A percentile compares a stretch with the other conserved stretches of the same genome.
phyloP scores from a whole-genome alignment of 1,140 invertebrate genomes.

The Magallana angulata region DNA sequence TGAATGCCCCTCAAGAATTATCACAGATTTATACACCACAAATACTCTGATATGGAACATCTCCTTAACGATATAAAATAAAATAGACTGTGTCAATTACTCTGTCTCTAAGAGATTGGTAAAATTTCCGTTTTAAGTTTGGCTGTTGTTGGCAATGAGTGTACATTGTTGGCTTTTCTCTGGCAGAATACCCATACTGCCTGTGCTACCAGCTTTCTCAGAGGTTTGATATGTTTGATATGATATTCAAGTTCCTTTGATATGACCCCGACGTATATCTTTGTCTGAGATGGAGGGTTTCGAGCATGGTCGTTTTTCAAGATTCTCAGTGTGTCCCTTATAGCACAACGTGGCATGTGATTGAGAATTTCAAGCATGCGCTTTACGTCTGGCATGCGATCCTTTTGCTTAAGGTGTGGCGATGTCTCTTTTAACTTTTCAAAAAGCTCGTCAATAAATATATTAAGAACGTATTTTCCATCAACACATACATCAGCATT shows the following conservation, averaged over 20 bases:
- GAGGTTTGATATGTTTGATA: constrained; percentile 48
- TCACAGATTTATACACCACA: no score
- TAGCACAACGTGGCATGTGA: constrained; percentile 60
- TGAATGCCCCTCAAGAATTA: no score
- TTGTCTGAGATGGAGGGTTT: constrained; percentile 51
- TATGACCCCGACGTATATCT: constrained; percentile 53
- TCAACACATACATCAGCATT: constrained; percentile 63
- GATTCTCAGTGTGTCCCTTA: constrained; percentile 60
- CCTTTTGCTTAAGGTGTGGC: constrained; percentile 19
- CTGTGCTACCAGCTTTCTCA: constrained; percentile 47
- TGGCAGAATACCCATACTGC: constrained; percentile 39
- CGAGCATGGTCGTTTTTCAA: constrained; percentile 60
- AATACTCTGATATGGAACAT: no score
- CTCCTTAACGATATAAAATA: no score
- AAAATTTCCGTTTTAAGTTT: constrained; percentile 36
- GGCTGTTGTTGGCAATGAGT: neutral
- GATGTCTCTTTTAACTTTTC: constrained; percentile 50
- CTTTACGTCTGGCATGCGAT: constrained; percentile 52
- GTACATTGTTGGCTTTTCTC: constrained; percentile 46
- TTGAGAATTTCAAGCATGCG: constrained; percentile 58
- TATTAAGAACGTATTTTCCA: constrained; percentile 71
- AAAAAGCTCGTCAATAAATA: constrained; percentile 66
- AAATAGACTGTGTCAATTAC: no score
- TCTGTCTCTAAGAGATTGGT: neutral
- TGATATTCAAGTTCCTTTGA: constrained; percentile 44